Base-by-base conservation (phyloP, 2,113 vertebrate species). In the Megalops atlanticus region DNA sequence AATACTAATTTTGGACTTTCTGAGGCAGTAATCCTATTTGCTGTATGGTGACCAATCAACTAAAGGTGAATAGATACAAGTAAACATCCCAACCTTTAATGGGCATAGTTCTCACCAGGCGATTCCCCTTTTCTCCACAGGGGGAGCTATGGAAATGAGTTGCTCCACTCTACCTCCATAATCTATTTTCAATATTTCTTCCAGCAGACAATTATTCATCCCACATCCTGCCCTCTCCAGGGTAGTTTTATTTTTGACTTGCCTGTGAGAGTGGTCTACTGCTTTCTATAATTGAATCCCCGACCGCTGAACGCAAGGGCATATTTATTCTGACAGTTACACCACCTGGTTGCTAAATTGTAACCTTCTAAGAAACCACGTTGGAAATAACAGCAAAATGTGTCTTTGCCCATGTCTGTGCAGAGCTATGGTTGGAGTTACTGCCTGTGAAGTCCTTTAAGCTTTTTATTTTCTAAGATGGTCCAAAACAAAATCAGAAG, bases 221-320 rank as follows among this genome's bases (percentile, higher is more conserved):
- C 38, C 36, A 12, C 72, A 74, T 74, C 72, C 72, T 39, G 36
- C 8, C 36, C 39, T 40, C 71, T 40, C 36, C 36, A 36, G 36
- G 0, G 38, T 21, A 8, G 18, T 39, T 74, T 74, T 41, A 40
- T 41, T 74, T 74, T 74, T 74, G 71, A 74, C 71, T 74, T 27
- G 72, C 72, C 40, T 74, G 39, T 74, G 71, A 74, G 72, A 74
- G 16, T 7, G 40, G 72, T 36, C 39, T 24, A 18, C 72, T 74
- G 39, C 72, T 39, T 74, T 6, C 72, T 41, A n/a, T 74, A 74
- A 74, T 74, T 74, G 72, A 74, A 74, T 74, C 72, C 72, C 72
- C 10, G 72, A 39, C 72, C 40, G 3, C 18, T 15, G 24, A 40
- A 74, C 40, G 10, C 72, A 43, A 74, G 40, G 40, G 72, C 72